Base-by-base conservation (phyloP, 2,797 vertebrate genomes). In the Acipenser ruthenus region DNA sequence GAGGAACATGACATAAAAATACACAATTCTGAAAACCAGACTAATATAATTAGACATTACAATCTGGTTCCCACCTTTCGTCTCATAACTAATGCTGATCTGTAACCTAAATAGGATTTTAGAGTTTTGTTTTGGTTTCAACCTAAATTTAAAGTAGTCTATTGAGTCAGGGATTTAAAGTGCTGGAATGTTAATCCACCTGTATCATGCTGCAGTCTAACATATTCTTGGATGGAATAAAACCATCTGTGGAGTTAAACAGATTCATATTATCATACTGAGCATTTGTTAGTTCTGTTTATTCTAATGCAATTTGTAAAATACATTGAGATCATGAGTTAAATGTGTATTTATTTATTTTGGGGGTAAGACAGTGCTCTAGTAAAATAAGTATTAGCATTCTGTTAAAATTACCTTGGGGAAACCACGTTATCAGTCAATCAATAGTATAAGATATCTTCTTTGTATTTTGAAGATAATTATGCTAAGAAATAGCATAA, bases 61-160 rank as follows among this genome's bases (percentile, higher is more conserved):
- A 37, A 37, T 5, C 37, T 37, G 37, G 37, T 49, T 2, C 12
- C 8, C 61, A n/a, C 11, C 10, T 47, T 8, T 58, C 6, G 4
- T 58, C 37, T 66, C 49, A 59, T 53, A 66, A 59, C 15, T 6
- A 58, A n/a, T 15, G 9, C 56, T 66, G 10, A 60, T 65, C 65
- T 66, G 49, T 49, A 49, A 58, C 23, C 37, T 12, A 37, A n/a
- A 55, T 18, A 18, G 15, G 15, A 18, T 9, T 7, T 55, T 15
- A 53, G 18, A 48, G 18, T 56, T 50, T 23, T n/a, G 23, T 60
- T 66, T 58, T n/a, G 23, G 58, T 66, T 58, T 58, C 12, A 58
- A n/a, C 10, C 7, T 11, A 58, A 58, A 58, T n/a, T 7, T 58
- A n/a, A 7, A 11, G 55, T 13, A 58, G 2, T n/a, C 6, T 7